Conservation (phyloP, 2,113 vertebrate genomes). For the Lynx canadensis region DNA sequence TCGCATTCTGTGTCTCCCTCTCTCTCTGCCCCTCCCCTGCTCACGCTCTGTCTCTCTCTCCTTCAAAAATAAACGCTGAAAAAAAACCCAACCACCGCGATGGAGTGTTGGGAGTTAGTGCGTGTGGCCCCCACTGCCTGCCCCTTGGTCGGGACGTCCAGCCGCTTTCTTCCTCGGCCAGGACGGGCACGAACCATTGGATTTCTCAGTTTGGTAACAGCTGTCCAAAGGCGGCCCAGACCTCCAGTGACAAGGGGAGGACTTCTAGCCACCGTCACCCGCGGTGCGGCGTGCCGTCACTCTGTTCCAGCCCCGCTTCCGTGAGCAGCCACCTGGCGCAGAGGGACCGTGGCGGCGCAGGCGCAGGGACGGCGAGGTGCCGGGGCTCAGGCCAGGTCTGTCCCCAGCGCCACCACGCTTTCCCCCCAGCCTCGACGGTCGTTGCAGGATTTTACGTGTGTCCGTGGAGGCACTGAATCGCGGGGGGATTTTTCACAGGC, state of each 20-base stretch:
- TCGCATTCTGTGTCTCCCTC: too few species aligned
- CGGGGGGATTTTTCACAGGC: neutral
- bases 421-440: accelerated
- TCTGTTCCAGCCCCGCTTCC: accelerated
- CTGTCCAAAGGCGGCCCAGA: neutral
- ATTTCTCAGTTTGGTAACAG: neutral
- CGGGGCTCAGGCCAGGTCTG: neutral
- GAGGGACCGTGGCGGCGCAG: too few species aligned
- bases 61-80: too few species aligned
- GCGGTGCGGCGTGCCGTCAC: accelerated
- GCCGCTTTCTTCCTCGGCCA: neutral
- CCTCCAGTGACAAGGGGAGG: neutral
- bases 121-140: neutral
- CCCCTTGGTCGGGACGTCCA: neutral
- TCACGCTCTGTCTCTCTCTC: too few species aligned
- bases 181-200: neutral
- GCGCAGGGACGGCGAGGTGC: too few species aligned
- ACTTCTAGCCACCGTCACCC: neutral
- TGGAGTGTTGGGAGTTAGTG: too few species aligned
- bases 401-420: too few species aligned
- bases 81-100: too few species aligned
- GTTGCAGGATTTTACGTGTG: too few species aligned
- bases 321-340: neutral
- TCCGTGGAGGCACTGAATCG: accelerated
- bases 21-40: too few species aligned